phyloP scores from a whole-genome alignment of 2,888 invertebrate species.

The Andrena minutula region DNA sequence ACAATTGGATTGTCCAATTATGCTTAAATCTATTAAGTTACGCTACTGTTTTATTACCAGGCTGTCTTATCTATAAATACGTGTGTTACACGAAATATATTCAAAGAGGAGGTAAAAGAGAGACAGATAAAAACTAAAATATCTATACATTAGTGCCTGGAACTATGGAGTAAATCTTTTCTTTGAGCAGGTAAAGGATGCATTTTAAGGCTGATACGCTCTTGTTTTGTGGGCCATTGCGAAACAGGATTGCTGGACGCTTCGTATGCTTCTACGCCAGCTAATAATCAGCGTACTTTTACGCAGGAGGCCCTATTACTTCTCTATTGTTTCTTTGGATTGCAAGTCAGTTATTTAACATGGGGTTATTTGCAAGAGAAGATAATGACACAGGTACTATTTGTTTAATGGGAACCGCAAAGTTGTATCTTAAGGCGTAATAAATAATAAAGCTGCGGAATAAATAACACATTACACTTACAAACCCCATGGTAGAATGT shows the following conservation, averaged over 20 bases:
- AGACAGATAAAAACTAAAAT: neutral
- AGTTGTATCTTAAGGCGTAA: neutral
- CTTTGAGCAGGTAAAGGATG: constrained; percentile 83
- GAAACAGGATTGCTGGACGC: constrained; percentile 83
- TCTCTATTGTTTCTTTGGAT: constrained; percentile 93
- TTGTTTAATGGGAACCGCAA: neutral
- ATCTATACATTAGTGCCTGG: constrained; percentile 1
- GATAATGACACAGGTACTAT: constrained; percentile 95
- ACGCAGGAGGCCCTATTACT: constrained; percentile 88
- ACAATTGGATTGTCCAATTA: constrained; percentile 92
- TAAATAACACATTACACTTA: constrained; percentile 1
- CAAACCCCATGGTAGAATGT: neutral
- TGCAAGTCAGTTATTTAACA: constrained; percentile 95
- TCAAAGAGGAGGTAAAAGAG: constrained; percentile 90
- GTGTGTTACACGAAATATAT: constrained; percentile 92
- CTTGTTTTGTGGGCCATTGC: constrained; percentile 86
- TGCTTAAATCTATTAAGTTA: constrained; percentile 94
- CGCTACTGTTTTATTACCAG: constrained; percentile 94
- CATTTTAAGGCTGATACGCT: constrained; percentile 85
- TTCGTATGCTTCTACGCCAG: constrained; percentile 76
- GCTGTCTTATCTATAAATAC: constrained; percentile 93
- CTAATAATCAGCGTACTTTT: constrained; percentile 85
- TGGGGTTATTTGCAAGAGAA: constrained; percentile 99
- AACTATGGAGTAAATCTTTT: constrained; percentile 45
- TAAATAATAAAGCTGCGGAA: constrained; percentile 1